These are phyloP conservation scores for Tribolium freemani DNA, from an alignment of 2,888 invertebrate species.

Conservation along the genomic window DNA sequence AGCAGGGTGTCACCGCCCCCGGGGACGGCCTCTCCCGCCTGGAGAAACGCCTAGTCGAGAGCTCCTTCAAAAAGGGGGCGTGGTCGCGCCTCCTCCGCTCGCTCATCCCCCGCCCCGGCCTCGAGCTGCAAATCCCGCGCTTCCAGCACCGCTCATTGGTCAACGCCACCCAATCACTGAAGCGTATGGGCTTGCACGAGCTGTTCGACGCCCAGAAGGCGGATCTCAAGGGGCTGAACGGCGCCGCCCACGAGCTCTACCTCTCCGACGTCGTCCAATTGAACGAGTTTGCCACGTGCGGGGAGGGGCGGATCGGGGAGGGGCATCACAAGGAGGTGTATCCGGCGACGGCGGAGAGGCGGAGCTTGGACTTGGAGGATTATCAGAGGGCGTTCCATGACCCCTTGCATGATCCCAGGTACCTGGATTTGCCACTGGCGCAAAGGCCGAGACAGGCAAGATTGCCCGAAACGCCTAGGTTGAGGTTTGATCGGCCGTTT, in stretches of 20 bases:
- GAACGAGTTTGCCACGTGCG: conserved; percentile 88
- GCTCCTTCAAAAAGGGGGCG: conserved; percentile 76
- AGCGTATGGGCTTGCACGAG: conserved; percentile 85
- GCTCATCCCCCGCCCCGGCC: conserved; percentile 80
- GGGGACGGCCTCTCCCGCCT: conserved; percentile 82
- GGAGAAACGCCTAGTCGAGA: conserved; percentile 78
- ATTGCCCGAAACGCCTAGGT: conserved; percentile 78
- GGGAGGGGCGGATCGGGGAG: conserved; percentile 80
- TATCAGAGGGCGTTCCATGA: conserved; percentile 80
- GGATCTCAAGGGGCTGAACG: conserved; percentile 87
- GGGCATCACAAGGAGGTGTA: conserved; percentile 86
- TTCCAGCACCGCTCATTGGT: conserved; percentile 86
- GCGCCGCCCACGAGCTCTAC: conserved; percentile 82
- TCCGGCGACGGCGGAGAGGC: conserved; percentile 74
- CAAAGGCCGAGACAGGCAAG: conserved; percentile 80
- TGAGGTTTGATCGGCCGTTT: conserved; percentile 90
- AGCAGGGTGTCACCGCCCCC: conserved; percentile 84
- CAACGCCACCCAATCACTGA: conserved; percentile 83
- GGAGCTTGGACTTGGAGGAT: conserved; percentile 62
- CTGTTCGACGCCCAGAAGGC: conserved; percentile 83
- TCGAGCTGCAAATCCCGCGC: conserved; percentile 87
- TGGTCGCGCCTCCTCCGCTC: conserved; percentile 83
- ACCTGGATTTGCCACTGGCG: conserved; percentile 75
- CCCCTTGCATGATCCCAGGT: conserved; percentile 72
- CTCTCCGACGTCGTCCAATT: conserved; percentile 88